Evolutionary conservation across 2,113 vertebrate species (phyloP), one percentile per base, ranked within the genome.

Genomic region (Marmota monax): DNA sequence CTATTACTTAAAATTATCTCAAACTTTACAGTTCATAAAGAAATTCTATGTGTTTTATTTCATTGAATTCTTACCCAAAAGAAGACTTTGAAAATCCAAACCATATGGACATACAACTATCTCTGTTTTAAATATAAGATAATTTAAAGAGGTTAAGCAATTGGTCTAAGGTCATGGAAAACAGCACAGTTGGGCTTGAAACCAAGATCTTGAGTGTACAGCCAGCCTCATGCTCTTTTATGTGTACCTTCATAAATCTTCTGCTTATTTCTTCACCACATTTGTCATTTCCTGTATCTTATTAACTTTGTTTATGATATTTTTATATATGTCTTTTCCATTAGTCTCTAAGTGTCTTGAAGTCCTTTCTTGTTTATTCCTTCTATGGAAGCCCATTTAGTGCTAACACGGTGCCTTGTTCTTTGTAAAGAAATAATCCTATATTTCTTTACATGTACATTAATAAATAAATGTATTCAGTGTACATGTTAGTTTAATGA

Each of bases 21-120:
- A 83, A 91, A 80, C 6, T 73, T 94, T 56, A 61, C 0, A 45
- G 23, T 78, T 48, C 58, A 74, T 88, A 78, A 87, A 74, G 65
- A 80, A 90, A 88, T 61, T 80, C 58, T 32, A 45, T 91, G 27
- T 92, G 39, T 39, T 77, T 95, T 34, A 73, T 95, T 88, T 94
- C 45, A 84, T 4, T 90, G 18, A 91, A 73, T 32, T 0, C 42
- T 92, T 83, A 16, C 13, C 5, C 58, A 7, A 69, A 58, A 88
- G 61, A 32, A 39, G 4, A 53, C 42, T 39, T 58, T 80, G 73
- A 63, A 70, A 11, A 58, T 37, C 4, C 4, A 61, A 65, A 32
- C 8, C 10, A 32, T 53, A 20, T 48, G 13, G 11, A 20, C 7
- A 27, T 20, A 76, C 48, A 69, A 80, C 39, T 76, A 1, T 92